phyloP scores from a whole-genome alignment of 2,113 vertebrate species.

The Spea bombifrons region DNA sequence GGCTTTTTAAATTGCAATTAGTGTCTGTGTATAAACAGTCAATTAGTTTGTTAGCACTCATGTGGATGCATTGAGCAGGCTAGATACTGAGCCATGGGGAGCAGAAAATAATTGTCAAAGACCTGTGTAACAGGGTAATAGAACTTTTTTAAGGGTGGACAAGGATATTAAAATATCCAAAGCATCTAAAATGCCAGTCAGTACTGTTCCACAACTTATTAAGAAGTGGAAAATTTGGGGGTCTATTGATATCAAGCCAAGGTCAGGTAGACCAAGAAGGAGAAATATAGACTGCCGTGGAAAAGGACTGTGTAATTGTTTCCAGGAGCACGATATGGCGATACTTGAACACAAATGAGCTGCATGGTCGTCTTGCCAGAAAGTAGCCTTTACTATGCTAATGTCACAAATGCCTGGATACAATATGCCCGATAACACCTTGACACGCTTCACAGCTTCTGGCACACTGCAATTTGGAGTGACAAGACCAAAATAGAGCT shows the following conservation, averaged over 20 bases:
- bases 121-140: neutral
- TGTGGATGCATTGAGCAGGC: too few species aligned
- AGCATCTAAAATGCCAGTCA: neutral
- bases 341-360: slow-evolving; percentile 8
- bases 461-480: slow-evolving; percentile 1
- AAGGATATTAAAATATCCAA: neutral
- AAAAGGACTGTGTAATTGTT: neutral
- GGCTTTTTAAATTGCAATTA: too few species aligned
- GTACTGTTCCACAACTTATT: neutral
- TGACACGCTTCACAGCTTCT: slow-evolving; percentile 4
- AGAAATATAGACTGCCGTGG: neutral
- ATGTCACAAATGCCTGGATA: neutral
- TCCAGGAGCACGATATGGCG: neutral
- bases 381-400: neutral
- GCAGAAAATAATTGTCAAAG: neutral
- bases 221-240: slow-evolving; percentile 8
- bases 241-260: neutral
- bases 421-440: slow-evolving; percentile 4
- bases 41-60: too few species aligned
- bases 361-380: neutral
- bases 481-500: too few species aligned
- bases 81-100: neutral
- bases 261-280: slow-evolving; percentile 2
- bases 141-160: neutral
- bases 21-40: too few species aligned